Percentiles rank a stretch among this genome's conserved stretches.
Evolutionary conservation across 2,888 invertebrate genomes (phyloP).

Genomic region (Philereme vetulata): DNA sequence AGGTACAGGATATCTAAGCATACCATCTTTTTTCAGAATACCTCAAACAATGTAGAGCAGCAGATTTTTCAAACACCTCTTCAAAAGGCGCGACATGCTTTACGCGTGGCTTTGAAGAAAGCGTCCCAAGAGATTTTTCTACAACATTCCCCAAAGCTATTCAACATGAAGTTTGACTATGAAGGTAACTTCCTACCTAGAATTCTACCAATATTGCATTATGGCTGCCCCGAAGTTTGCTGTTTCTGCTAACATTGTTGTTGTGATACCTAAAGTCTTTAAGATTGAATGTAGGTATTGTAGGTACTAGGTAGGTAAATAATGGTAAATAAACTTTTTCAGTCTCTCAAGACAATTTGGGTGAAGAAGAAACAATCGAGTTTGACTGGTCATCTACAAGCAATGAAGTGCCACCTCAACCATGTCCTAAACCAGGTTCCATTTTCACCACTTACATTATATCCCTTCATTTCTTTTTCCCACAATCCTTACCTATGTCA

Average conservation of each 20-base stretch:
- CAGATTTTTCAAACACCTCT: constrained; percentile 64
- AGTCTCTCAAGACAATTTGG: constrained; percentile 64
- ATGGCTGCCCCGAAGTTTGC: too few species aligned
- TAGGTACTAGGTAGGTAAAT: background rate
- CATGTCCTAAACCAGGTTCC: constrained; percentile 56
- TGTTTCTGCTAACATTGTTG: too few species aligned
- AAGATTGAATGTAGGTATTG: too few species aligned
- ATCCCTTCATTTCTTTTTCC: constrained; percentile 35
- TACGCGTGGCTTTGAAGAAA: constrained; percentile 68
- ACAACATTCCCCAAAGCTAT: constrained; percentile 58
- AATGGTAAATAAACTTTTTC: constrained; percentile 29
- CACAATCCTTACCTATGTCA: constrained; percentile 36
- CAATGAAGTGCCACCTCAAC: constrained; percentile 47
- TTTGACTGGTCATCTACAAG: constrained; percentile 62
- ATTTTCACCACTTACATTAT: constrained; percentile 21
- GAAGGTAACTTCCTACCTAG: constrained; percentile 46
- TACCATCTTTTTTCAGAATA: constrained; percentile 42
- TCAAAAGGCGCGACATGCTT: constrained; percentile 76
- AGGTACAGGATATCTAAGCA: too few species aligned
- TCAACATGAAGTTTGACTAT: constrained; percentile 54
- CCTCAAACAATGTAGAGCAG: constrained; percentile 57
- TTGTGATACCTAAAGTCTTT: too few species aligned
- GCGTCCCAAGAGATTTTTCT: constrained; percentile 68
- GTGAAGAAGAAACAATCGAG: constrained; percentile 67
- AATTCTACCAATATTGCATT: background rate